phyloP scores from a whole-genome alignment of 92 coral and sea anemone species.

The Galaxea fascicularis region DNA sequence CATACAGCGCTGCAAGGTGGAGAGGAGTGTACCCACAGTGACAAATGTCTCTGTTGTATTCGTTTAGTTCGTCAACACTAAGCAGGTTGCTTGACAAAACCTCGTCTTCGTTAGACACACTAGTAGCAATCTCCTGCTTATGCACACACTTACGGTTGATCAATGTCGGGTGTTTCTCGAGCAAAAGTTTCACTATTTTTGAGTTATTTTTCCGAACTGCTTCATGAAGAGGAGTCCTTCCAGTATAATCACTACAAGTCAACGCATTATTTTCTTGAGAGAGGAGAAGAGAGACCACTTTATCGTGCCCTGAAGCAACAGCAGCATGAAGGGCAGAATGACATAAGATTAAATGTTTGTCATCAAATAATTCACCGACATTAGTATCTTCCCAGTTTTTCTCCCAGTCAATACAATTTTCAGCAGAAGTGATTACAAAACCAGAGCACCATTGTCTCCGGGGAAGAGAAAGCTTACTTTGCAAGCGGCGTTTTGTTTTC shows the following conservation, averaged over 20 bases:
- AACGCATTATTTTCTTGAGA: conserved; percentile 29
- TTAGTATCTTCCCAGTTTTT: neutral
- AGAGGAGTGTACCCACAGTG: conserved; percentile 69
- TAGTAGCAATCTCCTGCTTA: conserved; percentile 19
- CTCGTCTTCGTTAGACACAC: no score
- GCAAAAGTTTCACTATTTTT: conserved; percentile 40
- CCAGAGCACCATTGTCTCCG: neutral
- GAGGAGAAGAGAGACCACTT: conserved; percentile 52
- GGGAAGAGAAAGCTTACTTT: neutral
- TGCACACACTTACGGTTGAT: conserved; percentile 46
- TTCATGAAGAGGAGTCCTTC: conserved; percentile 73
- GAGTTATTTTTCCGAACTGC: conserved; percentile 57
- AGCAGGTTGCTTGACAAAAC: no score
- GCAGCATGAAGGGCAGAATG: conserved; percentile 80
- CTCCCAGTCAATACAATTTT: neutral
- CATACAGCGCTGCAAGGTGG: conserved; percentile 61
- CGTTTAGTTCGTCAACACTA: conserved; percentile 19
- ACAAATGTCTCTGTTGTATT: conserved; percentile 37
- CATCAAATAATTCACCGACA: conserved; percentile 35
- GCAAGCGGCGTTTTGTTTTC: conserved; percentile 17
- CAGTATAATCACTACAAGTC: conserved; percentile 55
- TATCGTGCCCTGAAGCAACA: conserved; percentile 46
- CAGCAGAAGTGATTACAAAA: no score
- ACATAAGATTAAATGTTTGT: conserved; percentile 47
- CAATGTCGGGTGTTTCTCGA: conserved; percentile 36